These are phyloP conservation scores for Pipa parva DNA, from an alignment of 2,113 vertebrate genomes.

Conservation along the genomic window DNA sequence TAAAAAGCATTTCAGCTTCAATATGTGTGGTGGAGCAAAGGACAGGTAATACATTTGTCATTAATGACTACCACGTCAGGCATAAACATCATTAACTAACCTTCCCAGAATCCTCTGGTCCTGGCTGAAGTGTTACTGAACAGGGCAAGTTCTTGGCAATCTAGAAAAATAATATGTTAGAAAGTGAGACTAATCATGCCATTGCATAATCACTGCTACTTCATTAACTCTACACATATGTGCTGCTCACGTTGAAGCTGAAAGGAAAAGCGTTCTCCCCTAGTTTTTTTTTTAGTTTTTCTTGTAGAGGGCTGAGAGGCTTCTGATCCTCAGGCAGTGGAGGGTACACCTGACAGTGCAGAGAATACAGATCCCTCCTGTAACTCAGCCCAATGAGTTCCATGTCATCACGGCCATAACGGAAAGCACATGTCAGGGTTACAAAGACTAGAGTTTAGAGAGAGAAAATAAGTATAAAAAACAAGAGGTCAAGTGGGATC, in stretches of 20 bases:
- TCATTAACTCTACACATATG: not conserved
- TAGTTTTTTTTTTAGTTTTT: constrained; percentile 73
- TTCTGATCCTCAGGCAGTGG: constrained; percentile 42
- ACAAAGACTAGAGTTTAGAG: constrained; percentile 67
- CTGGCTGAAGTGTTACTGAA: constrained; percentile 80
- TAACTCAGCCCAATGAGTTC: constrained; percentile 82
- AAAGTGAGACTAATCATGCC: not conserved
- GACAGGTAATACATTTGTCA: no score
- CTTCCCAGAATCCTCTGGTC: constrained; percentile 75
- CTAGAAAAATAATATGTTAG: constrained; percentile 50
- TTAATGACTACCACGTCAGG: no score
- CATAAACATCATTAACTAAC: constrained; percentile 48
- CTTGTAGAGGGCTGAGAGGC: constrained; percentile 66
- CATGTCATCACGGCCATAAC: constrained; percentile 82
- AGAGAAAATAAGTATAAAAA: accelerated
- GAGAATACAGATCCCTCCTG: constrained; percentile 81
- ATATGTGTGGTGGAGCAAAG: no score
- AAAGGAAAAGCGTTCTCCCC: constrained; percentile 78
- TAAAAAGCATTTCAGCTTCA: no score
- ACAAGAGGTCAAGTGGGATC: no score
- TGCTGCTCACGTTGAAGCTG: constrained; percentile 67
- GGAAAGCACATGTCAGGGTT: constrained; percentile 78
- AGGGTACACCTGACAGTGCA: constrained; percentile 72
- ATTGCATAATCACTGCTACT: not conserved
- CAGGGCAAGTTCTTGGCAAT: constrained; percentile 78